A percentile compares a stretch with the other conserved stretches of the same genome.
Conservation (phyloP, 92 coral and sea anemone species). For the Epizoanthus ramosus region DNA sequence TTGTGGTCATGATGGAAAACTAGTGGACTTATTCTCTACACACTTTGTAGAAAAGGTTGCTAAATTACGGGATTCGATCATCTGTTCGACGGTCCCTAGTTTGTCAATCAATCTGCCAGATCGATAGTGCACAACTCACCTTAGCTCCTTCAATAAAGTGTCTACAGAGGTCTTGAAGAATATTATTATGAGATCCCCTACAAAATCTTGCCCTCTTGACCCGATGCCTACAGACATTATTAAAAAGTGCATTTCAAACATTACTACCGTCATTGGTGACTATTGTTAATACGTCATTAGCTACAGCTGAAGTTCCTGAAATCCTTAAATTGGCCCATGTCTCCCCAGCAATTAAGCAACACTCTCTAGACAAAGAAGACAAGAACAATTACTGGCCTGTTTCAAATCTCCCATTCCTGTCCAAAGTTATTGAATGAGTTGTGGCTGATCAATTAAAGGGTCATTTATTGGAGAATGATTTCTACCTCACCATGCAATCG, state of each 20-base stretch:
- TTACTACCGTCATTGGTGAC: constrained; percentile 15
- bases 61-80: constrained; percentile 24
- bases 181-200: constrained; percentile 30
- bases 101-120: constrained; percentile 28
- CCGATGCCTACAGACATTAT: constrained; percentile 19
- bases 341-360: constrained; percentile 44
- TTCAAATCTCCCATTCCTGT: constrained; percentile 50
- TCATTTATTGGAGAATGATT: constrained; percentile 30
- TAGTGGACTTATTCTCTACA: constrained; percentile 28
- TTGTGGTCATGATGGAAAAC: constrained; percentile 28
- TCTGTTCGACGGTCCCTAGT: constrained; percentile 27
- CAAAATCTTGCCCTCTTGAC: constrained; percentile 28
- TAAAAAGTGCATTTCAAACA: constrained; percentile 25
- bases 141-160: constrained; percentile 22
- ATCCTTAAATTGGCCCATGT: constrained; percentile 44
- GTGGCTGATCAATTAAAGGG: constrained; percentile 42
- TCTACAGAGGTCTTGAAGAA: constrained; percentile 20
- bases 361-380: constrained; percentile 42
- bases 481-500: constrained; percentile 28
- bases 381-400: constrained; percentile 42
- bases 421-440: constrained; percentile 43
- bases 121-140: constrained; percentile 20
- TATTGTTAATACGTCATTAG: constrained; percentile 40
- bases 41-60: constrained; percentile 25
- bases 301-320: constrained; percentile 32